phyloP scores from a whole-genome alignment of 2,888 invertebrate genomes.

The Andrena chrysosceles region DNA sequence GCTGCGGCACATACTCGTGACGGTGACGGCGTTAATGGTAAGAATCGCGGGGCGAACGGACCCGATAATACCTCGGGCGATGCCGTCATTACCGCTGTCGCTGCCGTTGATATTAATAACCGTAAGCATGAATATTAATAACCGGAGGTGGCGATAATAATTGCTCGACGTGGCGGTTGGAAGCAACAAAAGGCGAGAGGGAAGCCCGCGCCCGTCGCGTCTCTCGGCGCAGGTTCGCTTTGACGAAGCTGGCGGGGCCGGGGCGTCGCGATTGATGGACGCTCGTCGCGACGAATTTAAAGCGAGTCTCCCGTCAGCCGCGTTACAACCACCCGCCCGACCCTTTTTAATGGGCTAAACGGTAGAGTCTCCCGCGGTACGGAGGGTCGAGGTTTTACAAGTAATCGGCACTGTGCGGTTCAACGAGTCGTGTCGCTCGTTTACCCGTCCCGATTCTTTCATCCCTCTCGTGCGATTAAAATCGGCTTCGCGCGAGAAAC shows the following conservation, averaged over 20 bases:
- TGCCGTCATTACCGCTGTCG: slow-evolving; percentile 16
- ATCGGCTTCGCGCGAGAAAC: slow-evolving; percentile 4
- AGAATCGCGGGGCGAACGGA: slow-evolving; percentile 18
- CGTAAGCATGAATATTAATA: slow-evolving; percentile 38
- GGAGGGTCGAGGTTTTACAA: slow-evolving; percentile 51
- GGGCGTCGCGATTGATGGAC: background rate
- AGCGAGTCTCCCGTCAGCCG: background rate
- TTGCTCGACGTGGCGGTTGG: background rate
- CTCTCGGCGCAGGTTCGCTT: background rate
- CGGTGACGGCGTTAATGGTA: slow-evolving; percentile 10
- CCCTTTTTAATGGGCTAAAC: slow-evolving; percentile 46
- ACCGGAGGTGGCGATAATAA: slow-evolving; percentile 11
- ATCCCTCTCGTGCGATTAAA: slow-evolving; percentile 2
- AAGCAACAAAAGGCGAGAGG: background rate
- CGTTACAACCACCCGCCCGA: background rate
- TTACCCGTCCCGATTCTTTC: slow-evolving; percentile 20
- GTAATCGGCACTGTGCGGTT: slow-evolving; percentile 45
- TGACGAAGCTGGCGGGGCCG: background rate
- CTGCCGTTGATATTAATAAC: slow-evolving; percentile 27
- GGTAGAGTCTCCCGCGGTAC: slow-evolving; percentile 27
- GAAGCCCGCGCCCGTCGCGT: background rate
- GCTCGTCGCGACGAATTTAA: slow-evolving; percentile 15
- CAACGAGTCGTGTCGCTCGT: slow-evolving; percentile 28
- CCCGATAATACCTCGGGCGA: slow-evolving; percentile 17
- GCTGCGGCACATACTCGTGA: background rate